These are phyloP conservation scores for Falco columbarius DNA, from an alignment of 2,797 vertebrate species.

Conservation along the genomic window DNA sequence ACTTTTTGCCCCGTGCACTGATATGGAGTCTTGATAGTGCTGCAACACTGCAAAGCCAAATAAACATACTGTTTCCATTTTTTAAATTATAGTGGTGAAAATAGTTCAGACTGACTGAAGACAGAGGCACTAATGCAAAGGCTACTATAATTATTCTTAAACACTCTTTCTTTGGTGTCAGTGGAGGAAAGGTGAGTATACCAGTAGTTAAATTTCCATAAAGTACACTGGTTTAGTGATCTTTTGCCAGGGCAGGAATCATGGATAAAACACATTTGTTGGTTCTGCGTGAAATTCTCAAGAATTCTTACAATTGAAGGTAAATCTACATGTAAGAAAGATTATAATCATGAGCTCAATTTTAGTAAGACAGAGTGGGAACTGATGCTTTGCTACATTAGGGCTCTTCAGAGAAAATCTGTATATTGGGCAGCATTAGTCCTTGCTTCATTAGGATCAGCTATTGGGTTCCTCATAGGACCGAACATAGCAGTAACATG, in stretches of 20 bases:
- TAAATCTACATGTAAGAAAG: not conserved
- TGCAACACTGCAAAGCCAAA: not conserved
- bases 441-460: not conserved
- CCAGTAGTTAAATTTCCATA: not conserved
- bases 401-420: not conserved
- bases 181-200: not conserved
- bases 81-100: not conserved
- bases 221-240: not conserved
- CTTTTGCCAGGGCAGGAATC: not conserved
- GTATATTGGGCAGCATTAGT: not conserved
- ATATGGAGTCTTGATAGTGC: not conserved
- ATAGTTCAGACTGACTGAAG: not conserved
- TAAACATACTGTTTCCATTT: not conserved
- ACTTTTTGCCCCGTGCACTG: not conserved
- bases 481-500: fast-evolving
- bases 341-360: not conserved
- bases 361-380: not conserved
- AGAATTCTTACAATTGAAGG: not conserved
- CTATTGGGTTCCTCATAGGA: not conserved
- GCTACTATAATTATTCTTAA: not conserved
- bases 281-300: not conserved
- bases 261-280: not conserved
- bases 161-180: not conserved
- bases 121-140: not conserved
- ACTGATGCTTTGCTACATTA: not conserved